These are phyloP conservation scores for Timema cristinae DNA, from an alignment of 2,888 invertebrate species.

Conservation along the genomic window DNA sequence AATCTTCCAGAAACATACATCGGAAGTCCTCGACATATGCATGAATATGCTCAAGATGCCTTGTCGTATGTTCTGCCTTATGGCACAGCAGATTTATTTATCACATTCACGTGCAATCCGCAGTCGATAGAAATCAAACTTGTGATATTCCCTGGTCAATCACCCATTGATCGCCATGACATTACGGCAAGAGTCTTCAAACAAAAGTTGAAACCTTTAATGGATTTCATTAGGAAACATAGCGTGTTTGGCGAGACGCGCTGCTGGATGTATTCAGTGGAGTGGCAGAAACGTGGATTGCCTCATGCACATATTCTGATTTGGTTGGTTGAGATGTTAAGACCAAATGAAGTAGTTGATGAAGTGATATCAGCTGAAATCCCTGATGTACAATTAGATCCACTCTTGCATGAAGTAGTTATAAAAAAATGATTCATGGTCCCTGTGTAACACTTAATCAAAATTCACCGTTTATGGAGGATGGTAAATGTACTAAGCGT, in stretches of 20 bases:
- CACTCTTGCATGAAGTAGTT: slow-evolving; percentile 38
- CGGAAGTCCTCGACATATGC: slow-evolving; percentile 7
- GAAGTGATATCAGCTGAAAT: slow-evolving; percentile 39
- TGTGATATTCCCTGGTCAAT: slow-evolving; percentile 3
- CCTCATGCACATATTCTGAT: slow-evolving; percentile 18
- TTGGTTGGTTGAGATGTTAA: slow-evolving; percentile 17
- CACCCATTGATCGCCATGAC: slow-evolving; percentile 25
- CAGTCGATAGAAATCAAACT: not conserved
- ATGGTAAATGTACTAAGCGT: too few species aligned
- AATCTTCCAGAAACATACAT: not conserved
- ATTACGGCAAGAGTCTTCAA: slow-evolving; percentile 20
- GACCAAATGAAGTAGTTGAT: slow-evolving; percentile 33
- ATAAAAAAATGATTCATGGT: slow-evolving; percentile 41
- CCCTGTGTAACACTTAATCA: slow-evolving; percentile 38
- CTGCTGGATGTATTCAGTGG: slow-evolving; percentile 16
- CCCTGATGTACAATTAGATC: slow-evolving; percentile 34
- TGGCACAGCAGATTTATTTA: not conserved
- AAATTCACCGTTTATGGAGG: not conserved
- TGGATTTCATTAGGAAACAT: slow-evolving; percentile 10
- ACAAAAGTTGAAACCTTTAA: slow-evolving; percentile 17
- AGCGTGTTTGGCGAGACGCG: not conserved
- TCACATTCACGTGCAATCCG: not conserved
- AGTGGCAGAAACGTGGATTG: slow-evolving; percentile 29
- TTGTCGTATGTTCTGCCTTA: slow-evolving; percentile 7
- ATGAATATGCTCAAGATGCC: slow-evolving; percentile 9